Evolutionary conservation across 2,888 invertebrate genomes (phyloP).

Genomic region (Lepidonotus clava): DNA sequence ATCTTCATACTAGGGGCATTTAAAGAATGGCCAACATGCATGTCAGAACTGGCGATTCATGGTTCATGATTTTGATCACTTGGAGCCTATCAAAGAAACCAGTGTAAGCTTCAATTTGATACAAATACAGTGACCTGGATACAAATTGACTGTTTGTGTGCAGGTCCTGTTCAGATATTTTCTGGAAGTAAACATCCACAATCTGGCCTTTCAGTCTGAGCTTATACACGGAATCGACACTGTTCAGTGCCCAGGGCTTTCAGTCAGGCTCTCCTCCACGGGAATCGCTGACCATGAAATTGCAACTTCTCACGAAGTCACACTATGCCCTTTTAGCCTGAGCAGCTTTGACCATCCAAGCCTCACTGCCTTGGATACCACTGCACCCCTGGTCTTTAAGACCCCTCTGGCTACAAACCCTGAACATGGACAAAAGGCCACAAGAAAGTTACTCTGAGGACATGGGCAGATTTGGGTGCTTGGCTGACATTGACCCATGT

Average conservation of each 20-base stretch:
- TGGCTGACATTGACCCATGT: neutral
- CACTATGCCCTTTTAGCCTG: neutral
- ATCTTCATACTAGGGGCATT: too few relatives aligned
- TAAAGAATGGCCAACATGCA: too few relatives aligned
- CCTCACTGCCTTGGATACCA: neutral
- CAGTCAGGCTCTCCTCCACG: neutral
- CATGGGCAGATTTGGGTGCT: neutral
- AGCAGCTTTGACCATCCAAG: conserved; percentile 2
- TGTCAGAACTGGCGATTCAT: too few relatives aligned
- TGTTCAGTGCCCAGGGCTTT: neutral
- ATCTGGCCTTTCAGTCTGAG: too few relatives aligned
- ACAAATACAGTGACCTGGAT: neutral
- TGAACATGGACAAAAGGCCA: conserved; percentile 5
- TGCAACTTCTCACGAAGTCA: conserved; percentile 38
- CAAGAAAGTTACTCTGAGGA: neutral
- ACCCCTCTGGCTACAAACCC: neutral
- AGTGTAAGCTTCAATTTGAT: too few relatives aligned
- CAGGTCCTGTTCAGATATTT: neutral
- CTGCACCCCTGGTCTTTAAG: neutral
- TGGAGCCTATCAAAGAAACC: too few relatives aligned
- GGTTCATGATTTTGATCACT: too few relatives aligned
- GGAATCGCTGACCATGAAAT: conserved; percentile 33
- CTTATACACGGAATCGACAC: neutral
- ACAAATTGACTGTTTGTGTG: neutral
- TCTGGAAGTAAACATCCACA: neutral